Percentiles rank a stretch among this genome's conserved stretches.
Conservation (phyloP, 2,113 vertebrate genomes). For the Martes martes region DNA sequence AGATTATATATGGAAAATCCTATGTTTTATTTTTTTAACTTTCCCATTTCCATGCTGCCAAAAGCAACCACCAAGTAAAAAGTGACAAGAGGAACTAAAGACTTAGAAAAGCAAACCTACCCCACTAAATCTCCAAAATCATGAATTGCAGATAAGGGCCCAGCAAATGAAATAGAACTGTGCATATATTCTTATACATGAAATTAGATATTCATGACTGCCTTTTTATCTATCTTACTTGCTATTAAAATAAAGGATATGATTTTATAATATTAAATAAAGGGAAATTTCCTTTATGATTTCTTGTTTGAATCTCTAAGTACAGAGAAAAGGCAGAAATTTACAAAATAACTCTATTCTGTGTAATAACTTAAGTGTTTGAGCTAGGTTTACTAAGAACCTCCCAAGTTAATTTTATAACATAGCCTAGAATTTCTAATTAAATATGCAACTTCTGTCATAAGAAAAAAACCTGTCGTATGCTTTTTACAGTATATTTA, state of each 20-base stretch:
- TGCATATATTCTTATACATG: not conserved
- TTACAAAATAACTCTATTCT: not conserved
- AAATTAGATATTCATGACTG: constrained; percentile 11
- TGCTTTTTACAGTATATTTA: constrained; percentile 88
- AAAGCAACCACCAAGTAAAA: not conserved
- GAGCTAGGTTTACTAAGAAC: constrained; percentile 62
- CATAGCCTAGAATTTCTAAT: constrained; percentile 66
- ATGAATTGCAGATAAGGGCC: not conserved
- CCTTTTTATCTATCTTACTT: not conserved
- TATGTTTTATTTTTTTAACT: constrained; percentile 1
- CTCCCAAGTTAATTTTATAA: constrained; percentile 62
- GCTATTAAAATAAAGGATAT: not conserved
- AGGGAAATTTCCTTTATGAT: not conserved
- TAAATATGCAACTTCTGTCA: constrained; percentile 78
- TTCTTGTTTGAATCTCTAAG: constrained; percentile 6
- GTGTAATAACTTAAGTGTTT: constrained; percentile 10
- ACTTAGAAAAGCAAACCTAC: not conserved
- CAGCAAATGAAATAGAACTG: not conserved
- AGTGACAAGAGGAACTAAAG: not conserved
- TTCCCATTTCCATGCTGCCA: not conserved
- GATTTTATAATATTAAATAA: not conserved
- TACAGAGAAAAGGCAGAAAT: not conserved
- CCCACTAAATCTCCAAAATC: not conserved
- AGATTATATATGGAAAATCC: not conserved
- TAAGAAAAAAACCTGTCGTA: constrained; percentile 69